These are phyloP conservation scores for Agriopis marginaria DNA, from an alignment of 2,888 invertebrate species.

Conservation along the genomic window DNA sequence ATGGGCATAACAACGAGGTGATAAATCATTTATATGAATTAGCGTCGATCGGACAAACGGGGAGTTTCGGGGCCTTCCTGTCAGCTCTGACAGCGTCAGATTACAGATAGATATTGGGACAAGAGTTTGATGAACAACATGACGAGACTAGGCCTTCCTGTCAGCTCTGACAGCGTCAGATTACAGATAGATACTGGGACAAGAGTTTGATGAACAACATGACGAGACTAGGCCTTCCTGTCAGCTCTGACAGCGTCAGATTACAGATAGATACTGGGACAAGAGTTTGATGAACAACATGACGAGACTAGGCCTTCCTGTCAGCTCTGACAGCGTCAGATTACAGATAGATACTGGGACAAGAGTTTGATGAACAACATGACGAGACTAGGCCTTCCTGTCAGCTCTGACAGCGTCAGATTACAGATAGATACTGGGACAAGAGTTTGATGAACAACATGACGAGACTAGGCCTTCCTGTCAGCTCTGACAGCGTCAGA, in stretches of 20 bases:
- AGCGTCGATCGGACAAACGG: constrained; percentile 24
- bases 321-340: not conserved
- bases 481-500: not conserved
- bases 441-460: too few species aligned
- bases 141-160: not conserved
- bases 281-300: too few species aligned
- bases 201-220: too few species aligned
- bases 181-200: not conserved
- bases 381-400: not conserved
- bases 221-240: not conserved
- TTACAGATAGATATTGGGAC: not conserved
- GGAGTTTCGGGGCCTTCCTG: not conserved
- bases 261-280: not conserved
- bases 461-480: not conserved
- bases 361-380: too few species aligned
- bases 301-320: not conserved
- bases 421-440: not conserved
- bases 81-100: not conserved
- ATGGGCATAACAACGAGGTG: constrained; percentile 32
- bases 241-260: not conserved
- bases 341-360: not conserved
- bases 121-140: too few species aligned
- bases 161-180: not conserved
- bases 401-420: not conserved
- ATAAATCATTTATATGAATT: constrained; percentile 38